Evolutionary conservation across 2,797 vertebrate genomes (phyloP), one percentile per base, ranked within the genome.

Genomic region (Intellagama lesueurii): DNA sequence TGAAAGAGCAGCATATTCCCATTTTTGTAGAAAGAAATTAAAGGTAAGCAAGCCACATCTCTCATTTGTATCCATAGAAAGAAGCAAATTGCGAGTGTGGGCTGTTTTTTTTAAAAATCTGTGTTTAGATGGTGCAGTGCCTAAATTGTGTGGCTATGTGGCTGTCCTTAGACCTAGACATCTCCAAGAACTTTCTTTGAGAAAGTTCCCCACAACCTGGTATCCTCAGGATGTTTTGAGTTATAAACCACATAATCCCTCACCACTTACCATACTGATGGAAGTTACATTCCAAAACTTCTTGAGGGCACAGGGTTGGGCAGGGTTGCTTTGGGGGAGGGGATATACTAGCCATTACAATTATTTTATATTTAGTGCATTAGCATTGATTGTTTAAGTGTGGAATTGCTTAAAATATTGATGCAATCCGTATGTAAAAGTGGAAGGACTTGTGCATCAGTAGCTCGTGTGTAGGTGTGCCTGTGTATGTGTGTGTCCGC

Each of bases 371-470:
- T 90, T 83, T 93, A 92, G 91, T 79, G 64, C 84, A 95, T 89
- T 93, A 94, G 91, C 88, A 93, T 92, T 95, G 95, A 91, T 92
- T 35, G 4, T 95, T 94, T 90, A 93, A 95, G 91, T 90, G 89
- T 80, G 88, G 94, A 94, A 90, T 70, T 90, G 60, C 94, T 96
- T 97, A 92, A 96, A 97, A 96, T 96, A 97, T 95, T 96, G 96
- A 95, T 92, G 93, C 92, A 93, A 95, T 94, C 93, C 91, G 95
- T 95, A 92, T 93, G 91, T 96, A 96, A 97, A 96, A 95, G 96
- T 94, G 1, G 92, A 96, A 95, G 94, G 73, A 85, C 94, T 96
- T 83, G 94, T 93, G 94, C 95, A 97, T 95, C 40, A 95, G 93
- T 93, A 95, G 94, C 96, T 95, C 76, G 7, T 68, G 70, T 16